phyloP scores from a whole-genome alignment of 2,113 vertebrate species.

The Protomyctophum bolini region DNA sequence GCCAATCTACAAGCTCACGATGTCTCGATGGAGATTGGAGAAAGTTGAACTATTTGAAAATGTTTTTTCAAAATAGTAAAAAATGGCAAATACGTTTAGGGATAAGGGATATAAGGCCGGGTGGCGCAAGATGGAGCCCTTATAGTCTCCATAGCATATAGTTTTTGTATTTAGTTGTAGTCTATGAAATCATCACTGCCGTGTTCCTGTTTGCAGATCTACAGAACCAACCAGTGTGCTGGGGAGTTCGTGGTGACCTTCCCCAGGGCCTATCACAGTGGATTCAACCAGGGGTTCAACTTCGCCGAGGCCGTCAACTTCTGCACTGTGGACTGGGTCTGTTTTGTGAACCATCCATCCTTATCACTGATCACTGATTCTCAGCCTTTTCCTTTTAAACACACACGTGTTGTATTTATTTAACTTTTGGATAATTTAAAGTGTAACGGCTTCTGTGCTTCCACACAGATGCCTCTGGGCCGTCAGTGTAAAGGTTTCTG shows the following conservation, averaged over 20 bases:
- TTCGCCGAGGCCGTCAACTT: conserved; percentile 99
- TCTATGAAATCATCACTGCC: neutral
- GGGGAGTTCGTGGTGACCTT: conserved; percentile 99
- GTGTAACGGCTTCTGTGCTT: no score
- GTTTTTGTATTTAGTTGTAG: neutral
- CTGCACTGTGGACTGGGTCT: conserved; percentile 98
- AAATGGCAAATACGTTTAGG: neutral
- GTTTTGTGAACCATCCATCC: conserved; percentile 11
- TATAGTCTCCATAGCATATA: neutral
- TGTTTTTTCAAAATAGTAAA: no score
- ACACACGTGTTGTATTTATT: neutral
- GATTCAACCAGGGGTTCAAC: conserved; percentile 99
- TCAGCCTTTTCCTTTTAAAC: no score
- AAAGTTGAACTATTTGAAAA: no score
- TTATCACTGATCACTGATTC: neutral
- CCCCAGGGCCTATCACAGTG: conserved; percentile 96
- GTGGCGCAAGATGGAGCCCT: no score
- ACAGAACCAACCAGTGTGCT: conserved; percentile 97
- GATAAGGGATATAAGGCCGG: no score
- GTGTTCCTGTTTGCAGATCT: conserved; percentile 80
- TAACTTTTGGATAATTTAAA: neutral
- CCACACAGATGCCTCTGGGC: no score
- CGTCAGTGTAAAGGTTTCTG: neutral
- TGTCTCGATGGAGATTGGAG: no score
- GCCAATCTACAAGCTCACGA: no score